Evolutionary conservation across 2,888 invertebrate genomes (phyloP).

Genomic region (Acanthosepion pharaonis): DNA sequence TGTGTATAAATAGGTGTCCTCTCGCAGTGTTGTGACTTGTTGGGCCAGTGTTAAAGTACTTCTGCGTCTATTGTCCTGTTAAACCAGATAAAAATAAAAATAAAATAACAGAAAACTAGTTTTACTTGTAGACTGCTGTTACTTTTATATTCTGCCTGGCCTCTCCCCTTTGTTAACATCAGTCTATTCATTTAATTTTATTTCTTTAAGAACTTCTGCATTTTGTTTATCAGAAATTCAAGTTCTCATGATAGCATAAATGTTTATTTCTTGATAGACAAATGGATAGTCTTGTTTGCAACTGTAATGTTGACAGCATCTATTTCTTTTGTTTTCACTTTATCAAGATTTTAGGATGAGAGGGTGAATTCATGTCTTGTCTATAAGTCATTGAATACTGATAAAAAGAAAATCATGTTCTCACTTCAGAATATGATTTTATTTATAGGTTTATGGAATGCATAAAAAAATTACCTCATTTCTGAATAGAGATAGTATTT

Average conservation of each 20-base stretch:
- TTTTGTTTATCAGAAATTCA: not conserved
- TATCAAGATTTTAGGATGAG: too few species aligned
- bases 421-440: not conserved
- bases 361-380: too few species aligned
- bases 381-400: too few species aligned
- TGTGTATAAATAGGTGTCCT: not conserved
- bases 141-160: not conserved
- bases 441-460: not conserved
- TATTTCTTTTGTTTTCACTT: too few species aligned
- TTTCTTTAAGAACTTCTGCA: not conserved
- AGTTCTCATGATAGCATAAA: not conserved
- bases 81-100: not conserved
- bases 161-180: not conserved
- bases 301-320: too few species aligned
- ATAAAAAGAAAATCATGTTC: too few species aligned
- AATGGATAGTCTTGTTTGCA: too few species aligned
- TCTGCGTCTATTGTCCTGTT: not conserved
- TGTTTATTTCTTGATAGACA: not conserved
- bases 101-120: not conserved
- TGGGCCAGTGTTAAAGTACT: not conserved
- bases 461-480: not conserved
- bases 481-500: too few species aligned
- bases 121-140: not conserved
- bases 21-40: not conserved
- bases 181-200: not conserved